Evolutionary conservation across 2,797 vertebrate genomes (phyloP).

Genomic region (Saxicola maurus): DNA sequence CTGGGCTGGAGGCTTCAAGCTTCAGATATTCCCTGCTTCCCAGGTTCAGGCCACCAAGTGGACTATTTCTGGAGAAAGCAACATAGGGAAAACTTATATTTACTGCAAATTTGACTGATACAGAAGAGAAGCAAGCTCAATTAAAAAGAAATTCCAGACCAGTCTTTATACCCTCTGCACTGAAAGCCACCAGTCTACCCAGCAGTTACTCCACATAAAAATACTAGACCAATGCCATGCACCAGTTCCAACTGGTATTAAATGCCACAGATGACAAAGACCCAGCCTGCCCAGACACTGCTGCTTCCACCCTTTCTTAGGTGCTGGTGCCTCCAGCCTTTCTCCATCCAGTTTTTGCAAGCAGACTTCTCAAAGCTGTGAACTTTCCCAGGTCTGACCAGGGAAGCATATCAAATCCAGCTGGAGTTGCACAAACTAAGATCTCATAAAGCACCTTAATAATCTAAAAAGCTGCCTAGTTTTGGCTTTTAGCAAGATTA

Average conservation of each 20-base stretch:
- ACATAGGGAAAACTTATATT: background rate
- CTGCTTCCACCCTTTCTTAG: background rate
- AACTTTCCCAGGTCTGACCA: background rate
- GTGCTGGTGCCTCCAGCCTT: background rate
- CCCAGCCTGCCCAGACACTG: rapidly evolving
- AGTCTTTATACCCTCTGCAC: background rate
- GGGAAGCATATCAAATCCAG: background rate
- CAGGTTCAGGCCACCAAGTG: background rate
- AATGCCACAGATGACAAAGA: background rate
- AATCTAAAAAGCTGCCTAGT: background rate
- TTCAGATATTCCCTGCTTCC: background rate
- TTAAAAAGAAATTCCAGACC: background rate
- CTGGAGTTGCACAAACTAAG: background rate
- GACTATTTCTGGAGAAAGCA: background rate
- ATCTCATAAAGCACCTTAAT: background rate
- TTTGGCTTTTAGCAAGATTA: background rate
- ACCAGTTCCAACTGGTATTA: background rate
- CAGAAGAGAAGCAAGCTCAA: background rate
- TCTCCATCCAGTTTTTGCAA: background rate
- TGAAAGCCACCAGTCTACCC: background rate
- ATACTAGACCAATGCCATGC: background rate
- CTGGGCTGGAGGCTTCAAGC: background rate
- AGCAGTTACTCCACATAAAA: background rate
- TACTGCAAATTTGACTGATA: background rate
- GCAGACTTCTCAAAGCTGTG: background rate